A percentile compares a stretch with the other conserved stretches of the same genome.
Conservation (phyloP, 2,888 invertebrate genomes). For the Acanthosepion pharaonis region DNA sequence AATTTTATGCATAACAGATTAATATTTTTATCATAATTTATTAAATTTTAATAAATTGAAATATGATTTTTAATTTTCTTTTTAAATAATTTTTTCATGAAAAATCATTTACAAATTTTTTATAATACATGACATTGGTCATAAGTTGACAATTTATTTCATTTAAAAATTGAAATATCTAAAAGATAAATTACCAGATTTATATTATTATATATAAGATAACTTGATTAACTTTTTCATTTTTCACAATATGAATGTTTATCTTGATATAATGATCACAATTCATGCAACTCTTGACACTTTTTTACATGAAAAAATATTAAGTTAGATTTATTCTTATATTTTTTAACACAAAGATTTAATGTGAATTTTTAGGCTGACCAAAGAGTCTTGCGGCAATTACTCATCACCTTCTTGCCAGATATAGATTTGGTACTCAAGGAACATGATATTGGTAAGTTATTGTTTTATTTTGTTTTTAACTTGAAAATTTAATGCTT, state of each 20-base stretch:
- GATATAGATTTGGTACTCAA: conserved; percentile 89
- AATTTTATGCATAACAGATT: too few species aligned
- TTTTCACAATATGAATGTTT: too few species aligned
- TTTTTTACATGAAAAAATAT: not conserved
- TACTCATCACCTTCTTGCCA: conserved; percentile 91
- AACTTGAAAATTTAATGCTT: too few species aligned
- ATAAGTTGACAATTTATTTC: not conserved
- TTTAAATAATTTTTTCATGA: not conserved
- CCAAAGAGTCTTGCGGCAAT: conserved; percentile 92
- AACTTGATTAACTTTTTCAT: too few species aligned
- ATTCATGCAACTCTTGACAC: not conserved
- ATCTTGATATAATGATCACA: not conserved
- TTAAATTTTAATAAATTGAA: too few species aligned
- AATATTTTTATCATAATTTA: too few species aligned
- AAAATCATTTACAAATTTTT: not conserved
- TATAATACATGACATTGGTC: not conserved
- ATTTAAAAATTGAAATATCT: not conserved
- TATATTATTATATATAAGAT: too few species aligned
- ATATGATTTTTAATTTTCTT: not conserved
- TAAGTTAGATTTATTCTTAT: not conserved
- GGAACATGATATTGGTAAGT: conserved; percentile 82
- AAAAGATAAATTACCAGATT: too few species aligned
- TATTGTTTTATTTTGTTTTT: not conserved
- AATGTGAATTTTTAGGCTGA: conserved; percentile 84
- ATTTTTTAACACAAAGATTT: not conserved